A percentile compares a stretch with the other conserved stretches of the same genome.
Conservation (phyloP, 2,113 vertebrate species). For the Aphelocoma coerulescens region DNA sequence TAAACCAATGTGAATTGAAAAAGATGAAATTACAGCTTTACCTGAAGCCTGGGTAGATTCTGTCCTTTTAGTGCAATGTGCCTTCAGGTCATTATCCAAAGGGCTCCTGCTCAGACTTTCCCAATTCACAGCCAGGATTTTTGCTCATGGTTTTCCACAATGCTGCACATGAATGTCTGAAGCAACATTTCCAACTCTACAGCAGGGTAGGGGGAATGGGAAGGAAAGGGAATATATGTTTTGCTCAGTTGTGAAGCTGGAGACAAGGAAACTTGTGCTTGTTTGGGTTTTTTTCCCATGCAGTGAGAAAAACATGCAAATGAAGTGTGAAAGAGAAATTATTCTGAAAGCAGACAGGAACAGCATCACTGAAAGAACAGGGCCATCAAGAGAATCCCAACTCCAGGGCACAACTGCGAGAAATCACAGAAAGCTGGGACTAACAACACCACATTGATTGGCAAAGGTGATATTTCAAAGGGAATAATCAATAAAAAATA, state of each 20-base stretch:
- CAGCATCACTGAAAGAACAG: slow-evolving; percentile 9
- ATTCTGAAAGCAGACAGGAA: slow-evolving; percentile 47
- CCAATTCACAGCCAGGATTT: not conserved
- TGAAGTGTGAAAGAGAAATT: slow-evolving; percentile 53
- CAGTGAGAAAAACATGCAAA: slow-evolving; percentile 48
- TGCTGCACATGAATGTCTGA: rapidly evolving
- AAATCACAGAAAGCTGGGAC: not conserved
- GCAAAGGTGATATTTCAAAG: not conserved
- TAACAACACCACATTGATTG: not conserved
- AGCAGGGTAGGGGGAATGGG: not conserved
- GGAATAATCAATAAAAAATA: not conserved
- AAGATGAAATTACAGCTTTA: not conserved
- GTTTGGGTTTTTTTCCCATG: not conserved
- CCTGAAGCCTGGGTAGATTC: not conserved
- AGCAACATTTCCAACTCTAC: not conserved
- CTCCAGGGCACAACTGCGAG: slow-evolving; percentile 6
- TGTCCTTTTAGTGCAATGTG: not conserved
- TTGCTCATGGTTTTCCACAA: not conserved
- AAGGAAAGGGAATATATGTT: not conserved
- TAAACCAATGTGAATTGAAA: not conserved
- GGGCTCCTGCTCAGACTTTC: not conserved
- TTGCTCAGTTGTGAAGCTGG: not conserved
- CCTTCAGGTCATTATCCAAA: not conserved
- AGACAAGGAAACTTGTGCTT: slow-evolving; percentile 39
- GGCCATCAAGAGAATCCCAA: slow-evolving; percentile 27